phyloP scores from a whole-genome alignment of 2,797 vertebrate species.

The Brachyrhaphis roseni region DNA sequence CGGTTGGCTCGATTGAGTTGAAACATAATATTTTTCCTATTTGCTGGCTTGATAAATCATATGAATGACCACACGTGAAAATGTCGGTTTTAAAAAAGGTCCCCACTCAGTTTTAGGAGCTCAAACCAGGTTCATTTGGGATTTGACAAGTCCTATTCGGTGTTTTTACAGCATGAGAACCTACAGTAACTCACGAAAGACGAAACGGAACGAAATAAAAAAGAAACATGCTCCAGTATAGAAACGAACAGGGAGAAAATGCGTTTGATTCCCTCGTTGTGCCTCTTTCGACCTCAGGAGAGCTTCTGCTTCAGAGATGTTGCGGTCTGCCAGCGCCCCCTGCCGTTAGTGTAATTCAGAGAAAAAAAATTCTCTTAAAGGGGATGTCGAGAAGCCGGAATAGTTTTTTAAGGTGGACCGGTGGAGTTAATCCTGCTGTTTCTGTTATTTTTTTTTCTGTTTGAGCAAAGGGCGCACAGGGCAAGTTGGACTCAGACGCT shows the following conservation, averaged over 20 bases:
- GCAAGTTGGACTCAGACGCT: slow-evolving; percentile 16
- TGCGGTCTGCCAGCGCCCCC: slow-evolving; percentile 62
- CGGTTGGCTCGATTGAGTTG: background rate
- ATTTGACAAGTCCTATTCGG: background rate
- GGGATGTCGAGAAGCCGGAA: slow-evolving; percentile 77
- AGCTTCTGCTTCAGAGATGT: slow-evolving; percentile 12
- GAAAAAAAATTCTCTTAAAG: slow-evolving; percentile 69
- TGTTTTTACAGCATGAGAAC: background rate
- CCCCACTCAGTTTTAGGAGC: background rate
- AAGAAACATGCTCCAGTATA: slow-evolving; percentile 34
- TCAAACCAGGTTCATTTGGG: background rate
- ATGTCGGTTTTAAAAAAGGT: background rate
- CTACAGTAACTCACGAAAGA: background rate
- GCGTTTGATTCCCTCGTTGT: slow-evolving; percentile 47
- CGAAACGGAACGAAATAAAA: slow-evolving; percentile 50
- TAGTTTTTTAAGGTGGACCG: slow-evolving; percentile 79
- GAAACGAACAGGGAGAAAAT: slow-evolving; percentile 56
- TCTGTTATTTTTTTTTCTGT: background rate
- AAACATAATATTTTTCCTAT: background rate
- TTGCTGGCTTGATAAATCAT: background rate
- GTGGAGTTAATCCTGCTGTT: slow-evolving; percentile 49
- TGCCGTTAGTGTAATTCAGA: background rate
- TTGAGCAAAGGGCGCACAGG: slow-evolving; percentile 26
- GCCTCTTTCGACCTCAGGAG: background rate
- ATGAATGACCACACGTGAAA: background rate